Percentiles rank a stretch among this genome's conserved stretches.
These are phyloP conservation scores for Enteromius afrohamiltoni DNA, from an alignment of 2,797 vertebrate genomes.

Conservation along the genomic window DNA sequence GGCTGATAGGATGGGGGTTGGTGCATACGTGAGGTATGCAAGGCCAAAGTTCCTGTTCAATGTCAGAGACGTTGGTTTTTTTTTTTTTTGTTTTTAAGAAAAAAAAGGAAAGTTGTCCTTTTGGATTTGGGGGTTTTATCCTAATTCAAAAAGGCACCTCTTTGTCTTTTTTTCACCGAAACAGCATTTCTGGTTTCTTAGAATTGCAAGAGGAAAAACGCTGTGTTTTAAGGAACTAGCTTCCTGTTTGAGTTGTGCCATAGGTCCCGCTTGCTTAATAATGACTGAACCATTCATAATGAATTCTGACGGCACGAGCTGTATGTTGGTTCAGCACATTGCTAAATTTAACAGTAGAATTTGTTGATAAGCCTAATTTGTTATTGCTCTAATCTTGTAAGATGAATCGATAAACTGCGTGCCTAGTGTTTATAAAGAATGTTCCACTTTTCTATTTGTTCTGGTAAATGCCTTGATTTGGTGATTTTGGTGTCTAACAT, in stretches of 20 bases:
- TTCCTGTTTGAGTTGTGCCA: not conserved
- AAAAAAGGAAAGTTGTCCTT: not conserved
- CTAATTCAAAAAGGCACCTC: not conserved
- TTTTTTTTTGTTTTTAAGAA: not conserved
- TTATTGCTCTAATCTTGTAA: not conserved
- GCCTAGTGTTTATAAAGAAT: not conserved
- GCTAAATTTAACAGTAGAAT: not conserved
- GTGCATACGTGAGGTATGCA: not conserved
- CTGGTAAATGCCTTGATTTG: not conserved
- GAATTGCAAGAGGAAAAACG: constrained; percentile 10
- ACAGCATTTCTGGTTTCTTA: not conserved
- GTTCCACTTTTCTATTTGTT: not conserved
- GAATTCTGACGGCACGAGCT: not conserved
- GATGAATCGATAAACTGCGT: not conserved
- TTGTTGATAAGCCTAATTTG: not conserved
- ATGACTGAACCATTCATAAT: not conserved
- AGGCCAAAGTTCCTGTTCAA: not conserved
- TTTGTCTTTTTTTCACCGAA: not conserved
- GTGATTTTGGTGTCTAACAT: not conserved
- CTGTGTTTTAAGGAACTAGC: not conserved
- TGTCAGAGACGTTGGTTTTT: not conserved
- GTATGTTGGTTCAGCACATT: not conserved
- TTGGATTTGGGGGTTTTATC: not conserved
- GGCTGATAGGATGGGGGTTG: not conserved
- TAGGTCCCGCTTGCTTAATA: not conserved